Evolutionary conservation across 2,888 invertebrate genomes (phyloP), one percentile per base, ranked within the genome.

Genomic region (Colostygia pectinataria): DNA sequence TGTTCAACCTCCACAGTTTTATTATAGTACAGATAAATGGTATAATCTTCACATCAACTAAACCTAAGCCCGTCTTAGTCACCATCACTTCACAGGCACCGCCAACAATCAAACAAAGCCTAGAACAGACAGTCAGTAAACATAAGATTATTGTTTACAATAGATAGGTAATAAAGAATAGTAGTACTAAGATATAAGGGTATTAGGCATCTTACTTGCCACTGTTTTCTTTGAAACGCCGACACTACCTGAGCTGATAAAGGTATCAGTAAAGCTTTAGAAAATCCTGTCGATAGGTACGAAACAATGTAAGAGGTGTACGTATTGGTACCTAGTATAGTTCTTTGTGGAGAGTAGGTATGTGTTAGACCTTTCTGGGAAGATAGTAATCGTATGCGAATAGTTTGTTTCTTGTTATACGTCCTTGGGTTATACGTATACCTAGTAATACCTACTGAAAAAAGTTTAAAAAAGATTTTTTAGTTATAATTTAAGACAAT

Each of bases 121-220:
- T 69, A 76, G 77, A 65, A 65, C 42, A 52, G 42, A 46, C 72
- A 61, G 74, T 61, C 72, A 48, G 61, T 78, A 80, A 78, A 79
- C 68, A 70, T 59, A 63, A 59, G 65, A 68, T 67, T 68, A 70
- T 69, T 77, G 72, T 77, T 77, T 73, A 80, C 74, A 71, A 71
- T 71, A 64, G 59, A 68, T 59, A 73, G 3, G 20, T 20, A 20
- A 6, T 6, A 6, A 77, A 82, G 80, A 83, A 53, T 24, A 39
- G 12, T 23, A 24, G 24, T 73, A 80, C 74, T 73, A 70, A 63
- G 59, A 67, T 59, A 72, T 76, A 82, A 80, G 80, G 53, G 77
- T 44, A 78, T 80, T 81, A 77, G 74, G 69, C 72, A 73, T 71
- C 69, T 74, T 67, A 71, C 43, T 63, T 82, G 87, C 88, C 83